These are phyloP conservation scores for Triplophysa rosa DNA, from an alignment of 2,113 vertebrate species.

Conservation along the genomic window DNA sequence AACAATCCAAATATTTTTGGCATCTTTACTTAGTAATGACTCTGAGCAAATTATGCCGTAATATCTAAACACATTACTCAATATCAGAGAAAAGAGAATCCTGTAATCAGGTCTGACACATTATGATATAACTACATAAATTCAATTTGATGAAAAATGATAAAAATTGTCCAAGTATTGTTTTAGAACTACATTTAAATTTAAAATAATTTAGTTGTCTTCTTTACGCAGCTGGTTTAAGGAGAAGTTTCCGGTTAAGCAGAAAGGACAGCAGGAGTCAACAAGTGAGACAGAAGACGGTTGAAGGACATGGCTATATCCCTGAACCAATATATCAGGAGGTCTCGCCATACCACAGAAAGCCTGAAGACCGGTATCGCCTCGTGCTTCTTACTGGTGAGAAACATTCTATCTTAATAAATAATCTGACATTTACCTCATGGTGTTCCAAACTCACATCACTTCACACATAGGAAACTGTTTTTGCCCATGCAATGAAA, in stretches of 20 bases:
- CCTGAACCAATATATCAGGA: conserved; percentile 62
- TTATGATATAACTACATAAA: background rate
- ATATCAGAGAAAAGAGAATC: background rate
- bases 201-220: background rate
- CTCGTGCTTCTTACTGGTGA: conserved; percentile 67
- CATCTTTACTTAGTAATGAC: background rate
- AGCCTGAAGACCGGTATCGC: conserved; percentile 52
- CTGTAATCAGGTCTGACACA: background rate
- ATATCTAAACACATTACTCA: conserved; percentile 25
- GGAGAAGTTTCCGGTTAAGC: conserved; percentile 91
- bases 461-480: too few species aligned
- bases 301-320: conserved; percentile 73
- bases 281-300: conserved; percentile 83
- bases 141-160: background rate
- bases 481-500: background rate
- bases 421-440: background rate
- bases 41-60: conserved; percentile 14
- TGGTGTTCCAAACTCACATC: too few species aligned
- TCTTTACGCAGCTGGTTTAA: conserved; percentile 80
- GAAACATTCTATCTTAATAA: conserved; percentile 24
- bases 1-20: conserved; percentile 26
- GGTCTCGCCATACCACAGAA: conserved; percentile 61
- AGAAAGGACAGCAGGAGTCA: conserved; percentile 81
- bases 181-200: background rate
- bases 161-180: background rate